Evolutionary conservation across 2,113 vertebrate species (phyloP).

Genomic region (Crotalus helleri): DNA sequence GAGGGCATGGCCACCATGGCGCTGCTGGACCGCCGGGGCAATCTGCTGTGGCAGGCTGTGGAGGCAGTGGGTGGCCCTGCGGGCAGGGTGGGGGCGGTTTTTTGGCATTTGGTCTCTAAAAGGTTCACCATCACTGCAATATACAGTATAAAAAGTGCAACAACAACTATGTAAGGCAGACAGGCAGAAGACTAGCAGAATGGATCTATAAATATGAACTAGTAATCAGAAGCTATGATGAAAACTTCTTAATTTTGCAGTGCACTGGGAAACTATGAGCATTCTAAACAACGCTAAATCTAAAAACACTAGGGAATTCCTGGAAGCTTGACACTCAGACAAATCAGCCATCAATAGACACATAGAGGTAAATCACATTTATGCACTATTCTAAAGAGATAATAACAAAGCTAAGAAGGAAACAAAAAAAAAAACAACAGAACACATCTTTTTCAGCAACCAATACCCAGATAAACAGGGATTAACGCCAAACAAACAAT

Average conservation of each 20-base stretch:
- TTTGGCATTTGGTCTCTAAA: too few relatives aligned
- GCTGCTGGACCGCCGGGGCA: too few relatives aligned
- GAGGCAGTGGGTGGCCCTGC: too few relatives aligned
- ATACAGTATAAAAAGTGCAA: neutral
- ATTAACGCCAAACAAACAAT: neutral
- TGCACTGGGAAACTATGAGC: neutral
- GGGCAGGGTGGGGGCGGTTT: too few relatives aligned
- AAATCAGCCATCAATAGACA: neutral
- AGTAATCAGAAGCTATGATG: neutral
- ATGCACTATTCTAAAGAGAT: neutral
- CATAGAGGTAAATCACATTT: neutral
- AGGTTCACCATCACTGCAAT: neutral
- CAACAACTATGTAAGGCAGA: neutral
- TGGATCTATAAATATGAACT: neutral
- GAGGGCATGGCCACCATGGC: too few relatives aligned
- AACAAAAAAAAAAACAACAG: neutral
- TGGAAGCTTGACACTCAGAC: neutral
- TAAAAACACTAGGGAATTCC: neutral
- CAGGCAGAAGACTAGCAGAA: neutral
- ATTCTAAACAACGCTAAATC: neutral
- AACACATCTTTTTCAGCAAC: neutral
- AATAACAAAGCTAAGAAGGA: neutral
- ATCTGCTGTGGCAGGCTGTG: too few relatives aligned
- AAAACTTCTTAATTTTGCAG: neutral
- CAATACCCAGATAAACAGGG: neutral